Evolutionary conservation across 2,888 invertebrate genomes (phyloP).

Genomic region (Acrobeloides nanus): DNA sequence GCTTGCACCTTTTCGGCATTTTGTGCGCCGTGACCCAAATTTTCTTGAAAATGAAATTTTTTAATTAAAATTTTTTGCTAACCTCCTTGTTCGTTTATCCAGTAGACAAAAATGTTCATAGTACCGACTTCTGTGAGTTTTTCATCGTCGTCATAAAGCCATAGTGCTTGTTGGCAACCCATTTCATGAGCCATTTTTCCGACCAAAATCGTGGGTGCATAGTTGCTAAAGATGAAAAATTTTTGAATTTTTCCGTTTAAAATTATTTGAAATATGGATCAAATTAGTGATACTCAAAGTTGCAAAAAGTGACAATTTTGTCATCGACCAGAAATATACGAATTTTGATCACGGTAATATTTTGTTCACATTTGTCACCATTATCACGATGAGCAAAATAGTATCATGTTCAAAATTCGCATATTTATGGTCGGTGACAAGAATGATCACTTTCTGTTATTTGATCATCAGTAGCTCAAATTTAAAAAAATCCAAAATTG

Average conservation of each 20-base stretch:
- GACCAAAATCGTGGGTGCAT: slow-evolving; percentile 60
- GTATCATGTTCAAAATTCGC: too few relatives aligned
- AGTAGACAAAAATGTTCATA: slow-evolving; percentile 90
- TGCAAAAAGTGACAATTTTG: too few relatives aligned
- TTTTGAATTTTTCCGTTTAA: neutral
- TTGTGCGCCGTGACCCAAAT: neutral
- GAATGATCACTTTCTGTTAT: too few relatives aligned
- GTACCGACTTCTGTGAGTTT: slow-evolving; percentile 93
- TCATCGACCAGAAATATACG: too few relatives aligned
- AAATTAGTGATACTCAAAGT: too few relatives aligned
- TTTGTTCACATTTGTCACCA: too few relatives aligned
- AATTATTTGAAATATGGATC: too few relatives aligned
- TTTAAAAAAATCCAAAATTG: neutral
- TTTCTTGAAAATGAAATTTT: neutral
- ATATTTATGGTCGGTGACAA: too few relatives aligned
- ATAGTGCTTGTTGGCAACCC: slow-evolving; percentile 83
- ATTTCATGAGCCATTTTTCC: slow-evolving; percentile 67
- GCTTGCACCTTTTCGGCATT: too few relatives aligned
- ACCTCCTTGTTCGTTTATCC: slow-evolving; percentile 83
- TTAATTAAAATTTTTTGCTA: slow-evolving; percentile 3
- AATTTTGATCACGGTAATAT: too few relatives aligned
- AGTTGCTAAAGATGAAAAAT: slow-evolving; percentile 56
- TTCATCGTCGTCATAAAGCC: slow-evolving; percentile 90
- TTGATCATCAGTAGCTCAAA: neutral
- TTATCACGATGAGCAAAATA: too few relatives aligned